Evolutionary conservation across 2,797 vertebrate species (phyloP).

Genomic region (Chlorospingus flavigularis): DNA sequence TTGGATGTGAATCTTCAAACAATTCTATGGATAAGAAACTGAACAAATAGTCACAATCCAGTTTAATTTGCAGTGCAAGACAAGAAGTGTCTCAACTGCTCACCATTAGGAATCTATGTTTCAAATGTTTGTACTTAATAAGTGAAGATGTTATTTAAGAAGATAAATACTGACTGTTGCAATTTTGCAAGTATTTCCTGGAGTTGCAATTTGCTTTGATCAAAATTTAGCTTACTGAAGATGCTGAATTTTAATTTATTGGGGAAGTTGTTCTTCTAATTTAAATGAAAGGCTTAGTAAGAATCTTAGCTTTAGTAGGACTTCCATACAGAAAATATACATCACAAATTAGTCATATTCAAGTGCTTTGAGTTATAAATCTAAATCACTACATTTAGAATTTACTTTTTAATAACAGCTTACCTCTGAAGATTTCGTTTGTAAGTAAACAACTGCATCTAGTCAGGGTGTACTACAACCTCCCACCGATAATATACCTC

Average conservation of each 20-base stretch:
- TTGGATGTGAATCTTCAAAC: background rate
- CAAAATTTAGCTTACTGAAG: background rate
- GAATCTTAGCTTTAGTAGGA: background rate
- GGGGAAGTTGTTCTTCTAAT: background rate
- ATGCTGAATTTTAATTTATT: background rate
- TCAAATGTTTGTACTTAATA: background rate
- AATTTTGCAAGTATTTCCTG: background rate
- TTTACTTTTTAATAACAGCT: background rate
- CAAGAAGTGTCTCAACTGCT: background rate
- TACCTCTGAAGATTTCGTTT: background rate
- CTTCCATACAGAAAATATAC: background rate
- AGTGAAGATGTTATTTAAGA: background rate
- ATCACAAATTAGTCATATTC: background rate
- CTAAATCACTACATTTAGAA: background rate
- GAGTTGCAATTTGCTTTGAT: background rate
- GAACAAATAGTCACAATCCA: background rate
- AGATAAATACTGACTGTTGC: background rate
- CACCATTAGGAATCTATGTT: background rate
- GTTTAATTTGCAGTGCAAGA: background rate
- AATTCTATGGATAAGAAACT: background rate
- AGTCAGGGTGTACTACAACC: background rate
- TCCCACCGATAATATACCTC: background rate
- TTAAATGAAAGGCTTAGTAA: background rate
- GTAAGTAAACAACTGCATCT: background rate
- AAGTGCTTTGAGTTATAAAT: background rate